Percentiles rank a stretch among this genome's conserved stretches.
These are phyloP conservation scores for Myotis davidii DNA, from an alignment of 2,113 vertebrate genomes.

Conservation along the genomic window DNA sequence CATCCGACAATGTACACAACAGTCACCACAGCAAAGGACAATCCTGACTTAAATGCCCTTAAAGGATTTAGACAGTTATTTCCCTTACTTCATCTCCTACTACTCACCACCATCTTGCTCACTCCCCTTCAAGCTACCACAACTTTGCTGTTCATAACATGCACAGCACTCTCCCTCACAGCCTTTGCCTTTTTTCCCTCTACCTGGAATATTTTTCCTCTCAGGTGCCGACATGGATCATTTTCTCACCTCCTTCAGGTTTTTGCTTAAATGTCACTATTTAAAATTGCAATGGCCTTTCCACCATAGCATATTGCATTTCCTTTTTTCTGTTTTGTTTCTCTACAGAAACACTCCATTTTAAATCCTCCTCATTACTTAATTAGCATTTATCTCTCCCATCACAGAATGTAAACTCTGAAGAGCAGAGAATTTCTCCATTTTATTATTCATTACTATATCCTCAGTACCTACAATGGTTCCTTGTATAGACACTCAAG, in stretches of 20 bases:
- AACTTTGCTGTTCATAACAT: background rate
- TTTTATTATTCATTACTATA: constrained; percentile 19
- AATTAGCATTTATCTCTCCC: background rate
- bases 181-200: background rate
- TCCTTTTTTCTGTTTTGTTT: background rate
- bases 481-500: background rate
- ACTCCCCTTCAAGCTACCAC: background rate
- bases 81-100: background rate
- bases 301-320: background rate
- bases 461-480: background rate
- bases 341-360: background rate
- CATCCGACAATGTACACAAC: background rate
- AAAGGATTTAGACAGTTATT: background rate
- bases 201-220: background rate
- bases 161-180: background rate
- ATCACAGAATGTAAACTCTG: background rate
- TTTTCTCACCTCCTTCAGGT: constrained; percentile 12
- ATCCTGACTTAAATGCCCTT: background rate
- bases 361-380: background rate
- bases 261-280: constrained; percentile 4
- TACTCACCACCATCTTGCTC: background rate
- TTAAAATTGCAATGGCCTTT: constrained; percentile 13
- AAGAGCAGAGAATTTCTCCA: background rate
- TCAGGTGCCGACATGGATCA: background rate
- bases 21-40: background rate